A percentile compares a stretch with the other conserved stretches of the same genome.
phyloP scores from a whole-genome alignment of 1,140 invertebrate species.

The Drosophila setifemur region DNA sequence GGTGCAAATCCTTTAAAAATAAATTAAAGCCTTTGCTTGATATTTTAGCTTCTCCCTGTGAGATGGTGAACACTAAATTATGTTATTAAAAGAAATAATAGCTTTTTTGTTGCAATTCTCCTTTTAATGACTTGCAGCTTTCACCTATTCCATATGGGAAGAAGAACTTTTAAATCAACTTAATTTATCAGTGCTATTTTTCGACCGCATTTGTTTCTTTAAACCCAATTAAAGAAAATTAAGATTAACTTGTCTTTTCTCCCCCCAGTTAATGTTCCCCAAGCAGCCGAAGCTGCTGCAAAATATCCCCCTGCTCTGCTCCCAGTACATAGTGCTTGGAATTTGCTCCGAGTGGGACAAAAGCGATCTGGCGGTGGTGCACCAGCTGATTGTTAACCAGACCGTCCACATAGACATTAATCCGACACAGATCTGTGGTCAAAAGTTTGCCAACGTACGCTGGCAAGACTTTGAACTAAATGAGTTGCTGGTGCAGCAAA shows the following conservation, averaged over 20 bases:
- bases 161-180: too few species aligned
- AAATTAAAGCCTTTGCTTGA: too few species aligned
- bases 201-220: too few species aligned
- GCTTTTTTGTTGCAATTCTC: too few species aligned
- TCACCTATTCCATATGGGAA: background rate
- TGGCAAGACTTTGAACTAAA: conserved; percentile 73
- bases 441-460: conserved; percentile 71
- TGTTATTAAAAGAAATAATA: too few species aligned
- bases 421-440: conserved; percentile 53
- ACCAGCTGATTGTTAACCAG: conserved; percentile 57
- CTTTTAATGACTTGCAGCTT: too few species aligned
- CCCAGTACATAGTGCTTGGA: conserved; percentile 70
- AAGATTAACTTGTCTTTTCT: background rate
- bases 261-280: conserved; percentile 64
- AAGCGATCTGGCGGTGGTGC: conserved; percentile 49
- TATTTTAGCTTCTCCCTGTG: too few species aligned
- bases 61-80: too few species aligned
- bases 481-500: conserved; percentile 73
- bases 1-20: too few species aligned
- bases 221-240: too few species aligned
- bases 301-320: conserved; percentile 62
- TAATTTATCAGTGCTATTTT: too few species aligned
- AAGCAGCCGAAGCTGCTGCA: conserved; percentile 63
- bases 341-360: conserved; percentile 71
- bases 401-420: conserved; percentile 52